Base-by-base conservation (phyloP, 2,113 vertebrate genomes). In the Grus americana region DNA sequence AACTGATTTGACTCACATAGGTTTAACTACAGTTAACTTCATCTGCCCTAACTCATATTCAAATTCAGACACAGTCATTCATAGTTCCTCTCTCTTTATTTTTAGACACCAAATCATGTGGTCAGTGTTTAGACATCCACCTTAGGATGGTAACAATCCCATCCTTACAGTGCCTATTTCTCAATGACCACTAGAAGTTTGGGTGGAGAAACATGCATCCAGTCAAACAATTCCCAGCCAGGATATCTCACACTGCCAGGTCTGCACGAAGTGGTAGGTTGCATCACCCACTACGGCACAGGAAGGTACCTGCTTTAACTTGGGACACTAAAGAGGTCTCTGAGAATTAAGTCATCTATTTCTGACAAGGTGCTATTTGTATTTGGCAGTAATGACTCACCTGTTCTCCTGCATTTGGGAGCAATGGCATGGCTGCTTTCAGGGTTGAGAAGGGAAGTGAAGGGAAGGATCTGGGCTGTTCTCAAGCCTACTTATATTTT, bases 1-100 rank as follows among this genome's bases (percentile, higher is more conserved):
- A 83, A 38, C 4, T 34, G 30, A 52, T 44, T 38, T 0, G 0
- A n/a, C 13, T 57, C 11, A 36, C 14, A 18, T 3, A 36, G 14
- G 42, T 72, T 61, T 88, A 85, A 47, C 19, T 36, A 30, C 11
- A 46, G 22, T 42, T 83, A 24, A 4, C 42, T 57, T 61, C 11
- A 29, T 72, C 68, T 76, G 58, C 55, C 13, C 11, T 81, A 47
- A 72, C 2, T 10, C 3, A 9, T 47, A 22, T 52, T 57, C 34
- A 47, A 30, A 71, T 52, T 80, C 47, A 61, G 36, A n/a, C 17
- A 26, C 5, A 26, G 40, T 22, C 10, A 72, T 76, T 67, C 16
- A 30, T 72, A 15, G 20, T 55, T 61, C 21, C 24, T 66, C 2
- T 42, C 40, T 40, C 40, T 40, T 4, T 57, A 23, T 15, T 57